Conservation (phyloP, 1,140 invertebrate genomes). For the Acromyrmex echinatior region DNA sequence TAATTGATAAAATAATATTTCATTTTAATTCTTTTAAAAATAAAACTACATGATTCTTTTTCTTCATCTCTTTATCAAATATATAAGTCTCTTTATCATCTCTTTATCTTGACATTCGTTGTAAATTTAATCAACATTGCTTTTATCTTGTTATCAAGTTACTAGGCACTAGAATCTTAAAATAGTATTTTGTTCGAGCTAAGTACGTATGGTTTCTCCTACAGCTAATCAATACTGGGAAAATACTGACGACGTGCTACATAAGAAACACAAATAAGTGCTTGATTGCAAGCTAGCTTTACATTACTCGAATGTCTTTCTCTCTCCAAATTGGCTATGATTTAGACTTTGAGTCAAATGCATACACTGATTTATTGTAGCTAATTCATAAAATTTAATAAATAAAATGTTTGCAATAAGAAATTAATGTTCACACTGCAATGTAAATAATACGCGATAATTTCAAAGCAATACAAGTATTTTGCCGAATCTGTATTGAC, state of each 20-base stretch:
- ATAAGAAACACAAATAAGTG: constrained; percentile 18
- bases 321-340: constrained; percentile 16
- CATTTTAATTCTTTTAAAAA: background rate
- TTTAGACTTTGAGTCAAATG: constrained; percentile 5
- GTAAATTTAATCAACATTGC: constrained; percentile 24
- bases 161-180: constrained; percentile 51
- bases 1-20: constrained; percentile 14
- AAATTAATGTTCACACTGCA: constrained; percentile 6
- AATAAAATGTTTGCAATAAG: background rate
- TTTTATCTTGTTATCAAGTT: constrained; percentile 11
- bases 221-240: constrained; percentile 44
- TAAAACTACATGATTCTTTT: background rate
- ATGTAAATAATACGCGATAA: background rate
- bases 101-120: constrained; percentile 25
- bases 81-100: background rate
- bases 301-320: constrained; percentile 41
- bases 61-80: background rate
- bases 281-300: constrained; percentile 27
- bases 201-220: constrained; percentile 1
- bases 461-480: background rate
- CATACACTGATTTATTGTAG: background rate
- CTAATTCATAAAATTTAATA: constrained; percentile 32
- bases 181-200: constrained; percentile 30
- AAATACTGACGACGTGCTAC: constrained; percentile 27
- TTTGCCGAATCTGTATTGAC: background rate